Conservation (phyloP, 2,113 vertebrate species). For the Oncorhynchus tshawytscha region DNA sequence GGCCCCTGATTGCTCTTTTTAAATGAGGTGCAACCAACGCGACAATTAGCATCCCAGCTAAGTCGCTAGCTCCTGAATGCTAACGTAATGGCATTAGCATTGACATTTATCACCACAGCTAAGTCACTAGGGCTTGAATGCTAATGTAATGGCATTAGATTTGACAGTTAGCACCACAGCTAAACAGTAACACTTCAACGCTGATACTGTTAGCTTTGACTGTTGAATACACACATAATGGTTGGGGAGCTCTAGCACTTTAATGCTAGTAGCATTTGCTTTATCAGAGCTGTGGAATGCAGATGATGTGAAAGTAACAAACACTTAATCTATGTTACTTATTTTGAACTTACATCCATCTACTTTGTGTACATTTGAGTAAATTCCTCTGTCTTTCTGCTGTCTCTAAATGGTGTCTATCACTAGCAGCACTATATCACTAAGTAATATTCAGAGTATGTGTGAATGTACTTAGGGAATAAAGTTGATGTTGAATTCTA, state of each 20-base stretch:
- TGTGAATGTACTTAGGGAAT: too few relatives aligned
- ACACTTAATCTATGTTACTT: too few relatives aligned
- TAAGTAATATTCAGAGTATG: too few relatives aligned
- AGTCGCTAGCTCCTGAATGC: background rate
- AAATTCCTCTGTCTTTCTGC: too few relatives aligned
- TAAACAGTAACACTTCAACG: background rate
- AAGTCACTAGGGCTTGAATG: background rate
- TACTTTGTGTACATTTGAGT: background rate
- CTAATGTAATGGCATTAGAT: background rate
- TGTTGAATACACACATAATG: background rate
- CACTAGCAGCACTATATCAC: too few relatives aligned
- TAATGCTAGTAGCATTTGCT: slow-evolving; percentile 1
- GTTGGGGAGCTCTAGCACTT: background rate
- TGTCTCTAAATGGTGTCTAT: too few relatives aligned
- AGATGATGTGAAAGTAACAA: background rate
- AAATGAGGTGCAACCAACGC: slow-evolving; percentile 16
- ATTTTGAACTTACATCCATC: too few relatives aligned
- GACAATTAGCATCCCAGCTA: slow-evolving; percentile 8
- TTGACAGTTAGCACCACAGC: background rate
- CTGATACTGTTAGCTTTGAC: background rate
- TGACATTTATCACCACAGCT: background rate
- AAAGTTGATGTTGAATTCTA: background rate
- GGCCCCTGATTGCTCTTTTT: slow-evolving; percentile 4
- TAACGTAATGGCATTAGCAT: background rate
- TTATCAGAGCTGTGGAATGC: background rate